Evolutionary conservation across 2,888 invertebrate genomes (phyloP), one percentile per base, ranked within the genome.

Genomic region (Thecophora atra): DNA sequence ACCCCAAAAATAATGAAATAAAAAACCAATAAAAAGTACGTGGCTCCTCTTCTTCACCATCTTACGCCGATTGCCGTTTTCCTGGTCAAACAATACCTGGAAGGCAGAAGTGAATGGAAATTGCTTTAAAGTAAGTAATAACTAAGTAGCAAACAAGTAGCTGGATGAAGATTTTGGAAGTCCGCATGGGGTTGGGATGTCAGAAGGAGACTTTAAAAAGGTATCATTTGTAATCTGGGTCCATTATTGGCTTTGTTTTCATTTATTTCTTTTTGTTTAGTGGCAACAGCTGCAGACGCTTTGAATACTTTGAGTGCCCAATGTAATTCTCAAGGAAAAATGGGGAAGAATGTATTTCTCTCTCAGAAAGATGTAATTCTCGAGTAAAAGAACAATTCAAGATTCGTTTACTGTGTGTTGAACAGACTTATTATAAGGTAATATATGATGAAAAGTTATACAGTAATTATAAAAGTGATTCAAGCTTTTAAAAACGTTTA

Each of bases 161-260:
- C 58, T 13, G n/a, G n/a, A 26, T 13, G 58, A 5, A 19, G 21
- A 21, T 56, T 56, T 5, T 15, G 37, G 37, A 37, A 1, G 37
- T 11, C 37, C 37, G 11, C 6, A 11, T 1, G 6, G 11, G 37
- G 37, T 6, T 37, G 3, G 37, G 37, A 37, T 37, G 6, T 37
- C 37, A 37, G 37, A 24, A 24, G 5, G 24, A 19, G 5, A n/a
- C 19, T 56, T 56, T 56, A 56, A 56, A 56, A 21, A 56, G 56
- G 56, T 56, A 56, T 56, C 56, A 19, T n/a, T 47, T 11, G n/a
- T 47, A n/a, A 47, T 47, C 47, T 15, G 17, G n/a, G 47, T 47
- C n/a, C 47, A n/a, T 47, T 47, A 47, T 47, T 47, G 47, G 47
- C 47, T 47, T 47, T 47, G 47, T 1, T 47, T 47, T 7, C 44